A percentile compares a stretch with the other conserved stretches of the same genome.
Conservation (phyloP, 2,888 invertebrate species). For the Embidobia sp. region DNA sequence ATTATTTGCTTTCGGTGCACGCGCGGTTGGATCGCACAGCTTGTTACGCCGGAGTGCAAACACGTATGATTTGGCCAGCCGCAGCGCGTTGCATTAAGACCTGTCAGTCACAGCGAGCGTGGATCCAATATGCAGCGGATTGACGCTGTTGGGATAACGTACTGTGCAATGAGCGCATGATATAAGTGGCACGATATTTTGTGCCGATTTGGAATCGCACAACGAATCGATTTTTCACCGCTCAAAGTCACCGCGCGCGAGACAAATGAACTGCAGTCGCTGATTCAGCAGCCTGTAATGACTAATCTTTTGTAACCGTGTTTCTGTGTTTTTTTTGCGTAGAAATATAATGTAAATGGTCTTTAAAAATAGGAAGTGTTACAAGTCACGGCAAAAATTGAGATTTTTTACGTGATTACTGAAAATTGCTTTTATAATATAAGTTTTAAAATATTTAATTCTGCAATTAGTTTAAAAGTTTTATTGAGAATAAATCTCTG, state of each 20-base stretch:
- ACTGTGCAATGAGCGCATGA: constrained; percentile 36
- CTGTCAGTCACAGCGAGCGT: constrained; percentile 63
- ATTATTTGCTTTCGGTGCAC: constrained; percentile 63
- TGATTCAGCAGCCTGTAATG: constrained; percentile 62
- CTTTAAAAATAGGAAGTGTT: no score
- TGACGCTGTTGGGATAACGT: constrained; percentile 55
- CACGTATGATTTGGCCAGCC: constrained; percentile 61
- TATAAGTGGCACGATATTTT: constrained; percentile 60
- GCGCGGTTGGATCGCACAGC: constrained; percentile 56
- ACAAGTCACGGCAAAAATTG: no score
- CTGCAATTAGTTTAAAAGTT: constrained; percentile 4
- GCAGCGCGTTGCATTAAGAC: constrained; percentile 60
- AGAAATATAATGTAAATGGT: no score
- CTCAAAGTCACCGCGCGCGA: constrained; percentile 26
- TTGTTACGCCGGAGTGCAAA: constrained; percentile 56
- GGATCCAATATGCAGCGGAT: constrained; percentile 66
- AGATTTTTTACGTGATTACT: no score
- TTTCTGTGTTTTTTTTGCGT: constrained; percentile 17
- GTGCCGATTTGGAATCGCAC: constrained; percentile 61
- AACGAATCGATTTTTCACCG: constrained; percentile 61
- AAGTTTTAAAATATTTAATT: no score
- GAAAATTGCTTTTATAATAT: no score
- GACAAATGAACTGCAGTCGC: constrained; percentile 68
- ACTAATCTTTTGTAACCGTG: constrained; percentile 49
- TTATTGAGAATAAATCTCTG: neutral